Evolutionary conservation across 2,888 invertebrate species (phyloP), one percentile per base, ranked within the genome.

Genomic region (Mesorhabditis sp.): DNA sequence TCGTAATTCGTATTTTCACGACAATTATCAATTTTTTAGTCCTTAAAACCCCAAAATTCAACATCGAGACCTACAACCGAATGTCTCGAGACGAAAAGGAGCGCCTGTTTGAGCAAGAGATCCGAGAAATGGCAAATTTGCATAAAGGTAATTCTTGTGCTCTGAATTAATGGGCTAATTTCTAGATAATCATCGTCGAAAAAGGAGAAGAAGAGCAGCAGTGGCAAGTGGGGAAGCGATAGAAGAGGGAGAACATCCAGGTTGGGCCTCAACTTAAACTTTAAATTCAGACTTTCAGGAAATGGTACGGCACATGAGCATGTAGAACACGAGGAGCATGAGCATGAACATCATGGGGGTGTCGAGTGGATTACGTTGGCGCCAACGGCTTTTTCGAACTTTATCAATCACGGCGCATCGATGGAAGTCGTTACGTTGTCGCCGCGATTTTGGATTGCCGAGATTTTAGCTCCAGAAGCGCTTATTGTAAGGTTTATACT

Each of bases 371-470:
- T 70, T 45, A 75, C 76, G 0, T 45, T 75, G 45, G 62, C 74
- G 67, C 82, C 82, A 2, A 74, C 75, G 65, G 80, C 80, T 3
- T 81, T 82, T 70, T 73, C 77, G 1, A 81, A 81, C 65, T 67
- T 77, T 13, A 71, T 82, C 43, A 75, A 74, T 63, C 78, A 76
- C 43, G 80, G 78, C 10, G 74, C 73, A 0, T 72, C 77, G 0
- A 71, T 81, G 66, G 80, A 79, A 72, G 77, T 76, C 13, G 72
- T 79, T 62, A 79, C 81, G 10, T 66, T 83, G 5, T 82, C 82
- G 1, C 83, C 83, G 13, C 76, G 77, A 45, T 82, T 81, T 0
- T 80, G 82, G 62, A 69, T 78, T 4, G 75, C 73, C 2, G 81
- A 82, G 66, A 75, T 82, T 10, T 50, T 81, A 41, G 67, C 72